Evolutionary conservation across 2,113 vertebrate genomes (phyloP), one percentile per base, ranked within the genome.

Genomic region (Etheostoma cragini): DNA sequence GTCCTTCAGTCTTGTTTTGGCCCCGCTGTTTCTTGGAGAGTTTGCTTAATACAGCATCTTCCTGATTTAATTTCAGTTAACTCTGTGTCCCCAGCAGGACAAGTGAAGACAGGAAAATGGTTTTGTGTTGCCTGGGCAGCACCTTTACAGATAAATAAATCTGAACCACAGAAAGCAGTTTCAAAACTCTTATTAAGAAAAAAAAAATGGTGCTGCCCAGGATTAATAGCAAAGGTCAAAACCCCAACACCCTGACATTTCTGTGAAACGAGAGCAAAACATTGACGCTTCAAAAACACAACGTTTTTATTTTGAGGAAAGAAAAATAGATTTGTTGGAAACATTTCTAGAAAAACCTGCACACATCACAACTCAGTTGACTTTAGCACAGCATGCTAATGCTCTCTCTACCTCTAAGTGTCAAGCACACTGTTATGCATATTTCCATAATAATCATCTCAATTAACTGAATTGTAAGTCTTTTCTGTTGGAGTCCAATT

Each of bases 401-500:
- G 38, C 22, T 53, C 12, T 61, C n/a, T 72, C 61, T 66, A 46
- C 83, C 16, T 66, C 30, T 10, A 69, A 79, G 26, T 83, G 70
- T 78, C 72, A 84, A 78, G 45, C 64, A 73, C 52, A 69, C 60
- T 65, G 64, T 89, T 84, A 68, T 76, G 54, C 66, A 77, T 74
- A 66, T 89, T 91, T 88, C 71, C 57, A 85, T 79, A 73, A 81
- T 69, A 83, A 91, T 89, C 50, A 83, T 85, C 74, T 53, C 22
- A 65, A 82, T 78, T 86, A 88, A 81, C 50, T 62, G 77, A 86
- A 81, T 65, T 77, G 35, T 77, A 80, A 87, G 69, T 76, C 53
- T 64, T 90, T 91, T 69, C 74, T 87, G 76, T 81, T 79, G 76
- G 78, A 91, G 86, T 83, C 78, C 71, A 88, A 92, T 92, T 88